phyloP scores from a whole-genome alignment of 2,888 invertebrate genomes.

The Opisthograptis luteolata region DNA sequence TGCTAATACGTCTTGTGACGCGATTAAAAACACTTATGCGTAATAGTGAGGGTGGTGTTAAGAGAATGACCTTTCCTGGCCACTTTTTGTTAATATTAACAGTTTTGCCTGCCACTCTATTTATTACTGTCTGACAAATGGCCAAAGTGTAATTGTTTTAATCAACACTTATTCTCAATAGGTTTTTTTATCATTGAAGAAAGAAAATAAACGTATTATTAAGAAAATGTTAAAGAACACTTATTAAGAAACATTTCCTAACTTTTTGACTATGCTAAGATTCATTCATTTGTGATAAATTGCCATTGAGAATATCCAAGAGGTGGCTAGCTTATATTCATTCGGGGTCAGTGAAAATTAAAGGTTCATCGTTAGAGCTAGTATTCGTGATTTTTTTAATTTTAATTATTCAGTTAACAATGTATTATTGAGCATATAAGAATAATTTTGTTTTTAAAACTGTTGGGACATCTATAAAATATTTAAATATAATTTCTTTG shows the following conservation, averaged over 20 bases:
- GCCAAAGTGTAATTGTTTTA: neutral
- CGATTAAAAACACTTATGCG: neutral
- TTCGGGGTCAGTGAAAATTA: neutral
- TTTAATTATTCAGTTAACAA: no score
- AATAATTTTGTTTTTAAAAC: no score
- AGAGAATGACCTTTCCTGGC: neutral
- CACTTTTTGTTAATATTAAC: conserved; percentile 2
- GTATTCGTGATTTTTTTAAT: no score
- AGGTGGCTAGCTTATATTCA: conserved; percentile 37
- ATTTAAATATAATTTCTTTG: conserved; percentile 28
- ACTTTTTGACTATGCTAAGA: conserved; percentile 42
- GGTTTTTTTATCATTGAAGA: conserved; percentile 21
- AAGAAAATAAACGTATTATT: conserved; percentile 26
- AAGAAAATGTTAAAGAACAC: conserved; percentile 14
- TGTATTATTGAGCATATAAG: no score
- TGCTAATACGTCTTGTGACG: neutral
- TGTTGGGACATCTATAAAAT: no score
- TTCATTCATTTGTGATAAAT: conserved; percentile 51
- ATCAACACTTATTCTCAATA: conserved; percentile 17
- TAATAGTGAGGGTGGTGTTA: neutral
- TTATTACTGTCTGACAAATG: neutral
- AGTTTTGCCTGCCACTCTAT: neutral
- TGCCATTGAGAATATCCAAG: conserved; percentile 47
- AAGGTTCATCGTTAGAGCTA: conserved; percentile 1
- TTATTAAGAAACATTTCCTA: conserved; percentile 6